Evolutionary conservation across 2,797 vertebrate species (phyloP), one percentile per base, ranked within the genome.

Genomic region (Channa striata): DNA sequence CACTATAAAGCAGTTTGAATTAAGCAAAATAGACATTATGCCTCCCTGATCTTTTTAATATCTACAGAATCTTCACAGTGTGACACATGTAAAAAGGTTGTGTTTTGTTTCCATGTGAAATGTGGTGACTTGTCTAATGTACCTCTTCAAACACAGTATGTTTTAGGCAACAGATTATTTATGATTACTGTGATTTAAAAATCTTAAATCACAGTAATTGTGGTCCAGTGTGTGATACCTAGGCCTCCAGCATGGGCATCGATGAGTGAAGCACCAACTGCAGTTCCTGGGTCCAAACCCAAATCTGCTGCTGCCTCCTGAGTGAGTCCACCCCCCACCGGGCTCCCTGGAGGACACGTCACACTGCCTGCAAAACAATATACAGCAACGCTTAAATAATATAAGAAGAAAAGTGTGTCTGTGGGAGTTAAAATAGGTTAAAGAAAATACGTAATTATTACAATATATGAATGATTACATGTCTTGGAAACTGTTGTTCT

Each of bases 191-290:
- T 12, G 25, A 37, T 3, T 9, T 57, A n/a, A n/a, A n/a, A n/a
- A n/a, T n/a, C n/a, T 30, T 16, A 25, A 9, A 10, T 10, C 21
- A 11, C 19, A 13, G 4, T 19, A 11, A 37, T 16, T 30, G 7
- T 54, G 33, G 17, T 3, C 17, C 13, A 25, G 2, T 13, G 9
- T 9, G 48, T 23, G 4, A 52, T 96, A 99, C 98, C 97, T 83
- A 99, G 88, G 69, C 97, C 97, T 93, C 98, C 97, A 11, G 97
- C 97, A 0, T 99, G 98, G 21, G 97, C 98, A 20, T 99, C 98
- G 8, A 99, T 96, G 61, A 99, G 96, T 5, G 97, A 97, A 43
- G 95, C 94, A 33, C 94, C 97, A 39, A 99, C 97, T 0, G 97
- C 95, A 47, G 94, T 96, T 43, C 96, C 96, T 0, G 86, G 74